These are phyloP conservation scores for Hylomyscus alleni DNA, from an alignment of 2,797 vertebrate genomes.

Conservation along the genomic window DNA sequence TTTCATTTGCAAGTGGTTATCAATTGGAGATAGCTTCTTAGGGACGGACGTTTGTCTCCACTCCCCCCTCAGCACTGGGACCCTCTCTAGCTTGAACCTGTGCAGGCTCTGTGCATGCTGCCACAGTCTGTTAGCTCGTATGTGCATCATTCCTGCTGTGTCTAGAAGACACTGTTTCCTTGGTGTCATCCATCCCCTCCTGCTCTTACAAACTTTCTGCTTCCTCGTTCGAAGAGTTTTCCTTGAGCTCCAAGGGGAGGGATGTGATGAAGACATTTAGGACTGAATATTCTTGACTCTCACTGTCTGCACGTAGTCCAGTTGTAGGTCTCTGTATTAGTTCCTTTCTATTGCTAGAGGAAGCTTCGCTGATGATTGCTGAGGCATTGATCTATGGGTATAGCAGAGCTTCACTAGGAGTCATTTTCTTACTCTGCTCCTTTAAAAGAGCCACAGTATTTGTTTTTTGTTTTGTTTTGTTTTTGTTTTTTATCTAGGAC, in stretches of 20 bases:
- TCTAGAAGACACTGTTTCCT: neutral
- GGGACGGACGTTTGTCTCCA: neutral
- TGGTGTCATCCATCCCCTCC: neutral
- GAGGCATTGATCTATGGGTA: neutral
- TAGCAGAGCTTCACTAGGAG: neutral
- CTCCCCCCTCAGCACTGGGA: neutral
- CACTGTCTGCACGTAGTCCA: neutral
- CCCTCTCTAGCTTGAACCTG: neutral
- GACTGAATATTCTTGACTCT: neutral
- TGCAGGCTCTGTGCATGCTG: neutral
- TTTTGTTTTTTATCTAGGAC: neutral
- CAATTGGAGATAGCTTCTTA: neutral
- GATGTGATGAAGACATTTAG: neutral
- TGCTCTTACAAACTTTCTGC: neutral
- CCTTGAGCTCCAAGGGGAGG: neutral
- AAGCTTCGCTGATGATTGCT: neutral
- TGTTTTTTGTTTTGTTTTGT: neutral
- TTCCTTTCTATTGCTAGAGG: neutral
- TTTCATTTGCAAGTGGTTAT: neutral
- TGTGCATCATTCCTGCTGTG: neutral
- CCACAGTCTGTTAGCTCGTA: neutral
- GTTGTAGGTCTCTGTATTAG: neutral
- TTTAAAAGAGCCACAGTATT: neutral
- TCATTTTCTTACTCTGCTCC: neutral
- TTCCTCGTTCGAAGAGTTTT: neutral